These are phyloP conservation scores for Hypomecis atomaria DNA, from an alignment of 2,888 invertebrate species.

Conservation along the genomic window DNA sequence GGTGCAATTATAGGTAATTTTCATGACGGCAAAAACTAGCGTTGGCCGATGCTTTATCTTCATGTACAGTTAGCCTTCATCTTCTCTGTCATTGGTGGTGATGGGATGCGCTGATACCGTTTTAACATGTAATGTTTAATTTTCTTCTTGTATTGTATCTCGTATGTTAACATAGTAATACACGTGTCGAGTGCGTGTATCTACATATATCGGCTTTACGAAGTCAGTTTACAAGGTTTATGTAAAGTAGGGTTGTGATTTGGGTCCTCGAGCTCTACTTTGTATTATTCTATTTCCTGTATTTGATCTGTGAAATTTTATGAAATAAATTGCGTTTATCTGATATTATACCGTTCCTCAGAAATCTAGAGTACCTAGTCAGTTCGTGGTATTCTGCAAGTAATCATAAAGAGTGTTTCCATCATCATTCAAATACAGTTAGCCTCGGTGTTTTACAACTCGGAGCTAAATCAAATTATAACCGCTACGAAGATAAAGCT, in stretches of 20 bases:
- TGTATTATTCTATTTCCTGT: constrained; percentile 44
- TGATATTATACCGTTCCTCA: too few relatives aligned
- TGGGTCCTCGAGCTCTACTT: constrained; percentile 32
- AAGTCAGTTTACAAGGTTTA: constrained; percentile 50
- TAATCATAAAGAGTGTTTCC: not conserved
- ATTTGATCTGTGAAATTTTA: constrained; percentile 27
- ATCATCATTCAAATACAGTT: constrained; percentile 19
- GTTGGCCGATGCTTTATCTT: constrained; percentile 44
- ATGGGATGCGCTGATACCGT: constrained; percentile 30
- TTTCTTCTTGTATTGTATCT: not conserved
- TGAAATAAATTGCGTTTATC: constrained; percentile 17
- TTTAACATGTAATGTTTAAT: not conserved
- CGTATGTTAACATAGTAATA: constrained; percentile 8
- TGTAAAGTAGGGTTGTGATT: constrained; percentile 48
- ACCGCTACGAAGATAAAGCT: constrained; percentile 20
- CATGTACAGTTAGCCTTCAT: constrained; percentile 53
- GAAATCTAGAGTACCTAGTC: not conserved
- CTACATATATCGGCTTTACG: constrained; percentile 33
- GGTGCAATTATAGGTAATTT: constrained; percentile 66
- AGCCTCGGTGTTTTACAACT: constrained; percentile 16
- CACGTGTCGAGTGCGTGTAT: constrained; percentile 12
- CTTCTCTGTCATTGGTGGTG: constrained; percentile 35
- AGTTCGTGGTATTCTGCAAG: not conserved
- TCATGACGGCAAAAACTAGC: constrained; percentile 59
- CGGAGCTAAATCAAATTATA: constrained; percentile 5